Evolutionary conservation across 2,797 vertebrate species (phyloP).

Genomic region (Harpagifer antarcticus): DNA sequence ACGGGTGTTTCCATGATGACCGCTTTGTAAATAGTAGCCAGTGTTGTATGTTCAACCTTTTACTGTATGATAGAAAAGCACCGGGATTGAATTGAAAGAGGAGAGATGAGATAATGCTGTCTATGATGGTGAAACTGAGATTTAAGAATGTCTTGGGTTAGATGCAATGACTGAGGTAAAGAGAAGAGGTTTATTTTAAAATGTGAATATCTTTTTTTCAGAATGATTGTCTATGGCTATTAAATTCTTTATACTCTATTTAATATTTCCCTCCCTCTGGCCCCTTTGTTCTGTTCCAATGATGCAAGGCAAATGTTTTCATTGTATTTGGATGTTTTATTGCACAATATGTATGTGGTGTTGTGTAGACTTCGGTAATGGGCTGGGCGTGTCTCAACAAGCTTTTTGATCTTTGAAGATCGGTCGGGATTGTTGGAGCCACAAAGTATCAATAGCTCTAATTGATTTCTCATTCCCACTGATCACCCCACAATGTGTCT

Average conservation of each 20-base stretch:
- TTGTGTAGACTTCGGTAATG: conserved; percentile 68
- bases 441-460: conserved; percentile 63
- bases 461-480: conserved; percentile 80
- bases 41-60: conserved; percentile 65
- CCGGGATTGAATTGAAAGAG: conserved; percentile 43
- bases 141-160: conserved; percentile 80
- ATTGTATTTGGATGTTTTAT: conserved; percentile 67
- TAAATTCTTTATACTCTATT: conserved; percentile 78
- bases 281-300: conserved; percentile 48
- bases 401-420: conserved; percentile 60
- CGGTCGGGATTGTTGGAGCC: conserved; percentile 52
- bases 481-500: conserved; percentile 75
- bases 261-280: conserved; percentile 56
- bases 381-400: conserved; percentile 64
- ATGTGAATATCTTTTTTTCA: conserved; percentile 77
- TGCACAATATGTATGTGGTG: conserved; percentile 74
- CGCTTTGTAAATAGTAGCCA: conserved; percentile 76
- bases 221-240: conserved; percentile 74
- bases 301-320: conserved; percentile 60
- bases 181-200: conserved; percentile 81
- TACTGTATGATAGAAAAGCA: conserved; percentile 56
- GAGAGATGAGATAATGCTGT: conserved; percentile 46
- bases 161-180: conserved; percentile 79
- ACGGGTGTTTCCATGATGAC: conserved; percentile 76
- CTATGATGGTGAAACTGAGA: conserved; percentile 61